Evolutionary conservation across 2,113 vertebrate species (phyloP).

Genomic region (Dunckerocampus dactyliophorus): DNA sequence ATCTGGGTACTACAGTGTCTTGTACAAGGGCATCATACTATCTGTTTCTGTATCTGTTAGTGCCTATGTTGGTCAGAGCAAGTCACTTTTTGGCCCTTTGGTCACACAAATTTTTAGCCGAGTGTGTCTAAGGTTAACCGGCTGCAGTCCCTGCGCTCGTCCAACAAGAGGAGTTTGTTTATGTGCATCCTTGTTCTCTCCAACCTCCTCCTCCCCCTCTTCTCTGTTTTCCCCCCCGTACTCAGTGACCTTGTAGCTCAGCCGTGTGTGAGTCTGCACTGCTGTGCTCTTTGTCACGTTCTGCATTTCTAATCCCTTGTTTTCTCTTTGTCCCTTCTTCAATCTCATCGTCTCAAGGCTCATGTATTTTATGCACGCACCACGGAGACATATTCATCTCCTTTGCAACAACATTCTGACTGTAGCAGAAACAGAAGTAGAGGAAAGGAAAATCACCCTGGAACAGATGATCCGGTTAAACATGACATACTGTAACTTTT

Average conservation of each 20-base stretch:
- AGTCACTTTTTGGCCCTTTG: not conserved
- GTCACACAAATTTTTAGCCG: constrained; percentile 1
- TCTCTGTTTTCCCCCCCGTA: constrained; percentile 48
- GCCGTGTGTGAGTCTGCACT: constrained; percentile 56
- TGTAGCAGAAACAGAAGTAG: constrained; percentile 21
- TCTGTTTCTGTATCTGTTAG: not conserved
- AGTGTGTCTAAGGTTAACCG: constrained; percentile 5
- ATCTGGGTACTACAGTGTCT: not conserved
- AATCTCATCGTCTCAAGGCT: constrained; percentile 14
- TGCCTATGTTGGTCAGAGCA: not conserved
- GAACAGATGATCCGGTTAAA: constrained; percentile 39
- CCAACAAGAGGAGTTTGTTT: constrained; percentile 50
- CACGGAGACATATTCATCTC: constrained; percentile 21
- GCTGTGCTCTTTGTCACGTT: constrained; percentile 31
- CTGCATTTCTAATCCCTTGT: constrained; percentile 16
- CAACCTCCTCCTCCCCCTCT: constrained; percentile 6
- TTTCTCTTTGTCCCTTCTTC: constrained; percentile 2
- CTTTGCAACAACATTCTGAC: constrained; percentile 26
- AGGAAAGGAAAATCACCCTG: constrained; percentile 14
- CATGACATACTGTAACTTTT: constrained; percentile 22
- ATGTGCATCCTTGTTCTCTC: constrained; percentile 38
- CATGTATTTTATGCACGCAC: constrained; percentile 38
- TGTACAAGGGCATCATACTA: not conserved
- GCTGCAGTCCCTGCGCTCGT: constrained; percentile 13
- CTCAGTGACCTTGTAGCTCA: constrained; percentile 70